Evolutionary conservation across 2,797 vertebrate genomes (phyloP).

Genomic region (Morelia viridis): DNA sequence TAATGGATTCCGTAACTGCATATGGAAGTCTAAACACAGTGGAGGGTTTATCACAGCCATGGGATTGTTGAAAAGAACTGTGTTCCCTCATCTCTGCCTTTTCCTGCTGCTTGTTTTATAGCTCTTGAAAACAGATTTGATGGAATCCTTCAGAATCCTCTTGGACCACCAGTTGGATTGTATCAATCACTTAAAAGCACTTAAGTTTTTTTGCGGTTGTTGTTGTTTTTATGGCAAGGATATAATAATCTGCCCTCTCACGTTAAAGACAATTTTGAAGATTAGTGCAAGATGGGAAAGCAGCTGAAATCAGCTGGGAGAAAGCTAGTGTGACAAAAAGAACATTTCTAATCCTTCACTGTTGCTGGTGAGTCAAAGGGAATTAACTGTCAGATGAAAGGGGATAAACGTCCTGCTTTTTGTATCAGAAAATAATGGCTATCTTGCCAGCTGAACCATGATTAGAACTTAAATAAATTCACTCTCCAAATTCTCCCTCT

Average conservation of each 20-base stretch:
- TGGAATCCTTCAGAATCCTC: slow-evolving; percentile 44
- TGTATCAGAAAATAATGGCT: slow-evolving; percentile 64
- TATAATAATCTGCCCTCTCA: slow-evolving; percentile 55
- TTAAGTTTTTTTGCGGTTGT: not conserved
- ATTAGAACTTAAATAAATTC: slow-evolving; percentile 33
- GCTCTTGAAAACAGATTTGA: slow-evolving; percentile 50
- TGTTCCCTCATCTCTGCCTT: not conserved
- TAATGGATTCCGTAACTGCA: slow-evolving; percentile 14
- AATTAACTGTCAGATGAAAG: slow-evolving; percentile 67
- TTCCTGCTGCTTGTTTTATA: slow-evolving; percentile 2
- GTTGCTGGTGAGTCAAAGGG: slow-evolving; percentile 40
- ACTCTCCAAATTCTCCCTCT: slow-evolving; percentile 1
- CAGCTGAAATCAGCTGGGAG: slow-evolving; percentile 36
- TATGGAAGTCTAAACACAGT: slow-evolving; percentile 42
- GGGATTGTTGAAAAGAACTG: slow-evolving; percentile 40
- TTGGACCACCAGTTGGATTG: slow-evolving; percentile 48
- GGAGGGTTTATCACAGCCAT: not conserved
- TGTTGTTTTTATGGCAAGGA: slow-evolving; percentile 30
- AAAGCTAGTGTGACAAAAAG: slow-evolving; percentile 61
- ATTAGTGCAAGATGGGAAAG: slow-evolving; percentile 52
- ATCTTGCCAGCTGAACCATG: slow-evolving; percentile 46
- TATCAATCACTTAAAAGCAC: slow-evolving; percentile 60
- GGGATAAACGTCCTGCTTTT: slow-evolving; percentile 63
- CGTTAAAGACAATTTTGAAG: slow-evolving; percentile 59
- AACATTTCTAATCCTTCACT: slow-evolving; percentile 57